phyloP scores from a whole-genome alignment of 2,113 vertebrate species.

The Malurus alboscapulatus region DNA sequence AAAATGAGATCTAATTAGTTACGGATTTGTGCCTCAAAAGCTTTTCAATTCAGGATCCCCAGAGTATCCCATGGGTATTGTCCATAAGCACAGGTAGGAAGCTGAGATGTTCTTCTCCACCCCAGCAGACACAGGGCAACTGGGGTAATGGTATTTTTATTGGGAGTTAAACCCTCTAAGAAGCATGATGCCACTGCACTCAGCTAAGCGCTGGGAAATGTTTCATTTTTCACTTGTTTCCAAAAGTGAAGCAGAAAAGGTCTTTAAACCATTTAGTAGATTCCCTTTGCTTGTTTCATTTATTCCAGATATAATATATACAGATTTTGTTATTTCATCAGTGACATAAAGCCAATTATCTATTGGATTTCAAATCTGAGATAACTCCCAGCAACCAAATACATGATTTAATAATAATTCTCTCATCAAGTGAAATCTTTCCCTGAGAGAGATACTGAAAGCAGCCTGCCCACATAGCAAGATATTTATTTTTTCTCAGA shows the following conservation, averaged over 20 bases:
- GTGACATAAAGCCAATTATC: not conserved
- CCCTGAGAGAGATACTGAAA: not conserved
- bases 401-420: constrained; percentile 54
- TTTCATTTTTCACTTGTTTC: constrained; percentile 17
- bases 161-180: not conserved
- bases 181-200: not conserved
- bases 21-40: not conserved
- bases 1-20: not conserved
- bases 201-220: not conserved
- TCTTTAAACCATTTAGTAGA: not conserved
- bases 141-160: not conserved
- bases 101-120: not conserved
- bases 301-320: constrained; percentile 8
- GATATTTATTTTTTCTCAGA: not conserved
- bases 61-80: not conserved
- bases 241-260: not conserved
- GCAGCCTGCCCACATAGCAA: constrained; percentile 32
- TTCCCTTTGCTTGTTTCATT: not conserved
- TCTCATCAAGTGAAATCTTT: constrained; percentile 56
- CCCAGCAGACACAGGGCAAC: not conserved
- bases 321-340: constrained; percentile 43
- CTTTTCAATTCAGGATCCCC: not conserved
- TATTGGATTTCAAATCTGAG: constrained; percentile 31
- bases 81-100: not conserved
- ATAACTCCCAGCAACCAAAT: constrained; percentile 55